Base-by-base conservation (phyloP, 2,888 invertebrate species). In the Ochropleura leucogaster region DNA sequence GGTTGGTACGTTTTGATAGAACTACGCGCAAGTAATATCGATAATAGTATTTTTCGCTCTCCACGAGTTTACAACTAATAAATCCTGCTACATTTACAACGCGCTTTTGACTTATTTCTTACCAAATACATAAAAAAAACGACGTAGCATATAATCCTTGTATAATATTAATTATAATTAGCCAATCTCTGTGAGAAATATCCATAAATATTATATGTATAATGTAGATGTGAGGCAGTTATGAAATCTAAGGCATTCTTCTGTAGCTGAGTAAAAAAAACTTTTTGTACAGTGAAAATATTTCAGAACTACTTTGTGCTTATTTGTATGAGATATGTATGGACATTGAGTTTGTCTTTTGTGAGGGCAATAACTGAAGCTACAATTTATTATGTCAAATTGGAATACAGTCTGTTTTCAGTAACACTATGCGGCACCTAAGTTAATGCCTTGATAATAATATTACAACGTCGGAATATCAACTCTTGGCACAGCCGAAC, bases 161-260 rank as follows among this genome's bases (percentile, higher is more conserved):
- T 86, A 86, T 69, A 77, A 60, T 78, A 71, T 68, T 80, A 79
- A 77, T 63, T 77, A 66, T 81, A 63, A 82, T 80, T 80, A 79
- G 71, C 74, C 76, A 77, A 79, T 80, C 74, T 84, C 80, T 87
- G 84, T 85, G 76, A 85, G 85, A 82, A 86, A 87, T 87, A 85
- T 87, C 85, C 86, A 86, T 80, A 80, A 85, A 86, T 86, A 86
- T 87, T 82, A 83, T 73, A 65, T 78, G 72, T 79, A 53, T 82
- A 77, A 77, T 84, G 72, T 86, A 86, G 73, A 74, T 75, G 77
- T 74, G 83, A 80, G 77, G 79, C 83, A 79, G 80, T 84, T 87
- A 79, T 75, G 72, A 73, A 79, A 76, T 81, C 64, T 84, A 82
- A 80, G 74, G 77, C 80, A 76, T 80, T 69, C 71, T 80, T 79